These are phyloP conservation scores for Parnassius smintheus DNA, from an alignment of 2,888 invertebrate species.

Conservation along the genomic window DNA sequence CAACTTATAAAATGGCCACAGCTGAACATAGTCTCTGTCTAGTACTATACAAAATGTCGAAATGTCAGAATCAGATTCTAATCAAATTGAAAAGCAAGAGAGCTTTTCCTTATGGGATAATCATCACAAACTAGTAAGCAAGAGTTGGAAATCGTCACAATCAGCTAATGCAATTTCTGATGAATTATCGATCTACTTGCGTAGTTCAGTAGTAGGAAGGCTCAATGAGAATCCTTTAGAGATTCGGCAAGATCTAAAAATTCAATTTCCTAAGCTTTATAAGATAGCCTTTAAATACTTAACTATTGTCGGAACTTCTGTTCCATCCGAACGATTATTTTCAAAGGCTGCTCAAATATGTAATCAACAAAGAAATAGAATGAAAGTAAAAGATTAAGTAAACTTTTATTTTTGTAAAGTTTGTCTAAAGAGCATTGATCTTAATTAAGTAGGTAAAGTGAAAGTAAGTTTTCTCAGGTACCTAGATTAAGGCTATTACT, in stretches of 20 bases:
- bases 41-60: background rate
- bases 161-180: background rate
- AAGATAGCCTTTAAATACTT: background rate
- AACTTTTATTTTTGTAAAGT: too few relatives aligned
- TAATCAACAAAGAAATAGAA: background rate
- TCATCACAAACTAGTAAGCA: slow-evolving; percentile 5
- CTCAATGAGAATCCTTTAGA: slow-evolving; percentile 6
- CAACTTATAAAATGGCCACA: too few relatives aligned
- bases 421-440: too few relatives aligned
- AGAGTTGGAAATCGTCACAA: slow-evolving; percentile 2
- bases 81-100: background rate
- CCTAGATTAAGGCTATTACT: too few relatives aligned
- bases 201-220: background rate
- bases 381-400: too few relatives aligned
- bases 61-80: background rate
- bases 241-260: slow-evolving; percentile 6
- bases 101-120: background rate
- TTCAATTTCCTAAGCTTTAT: slow-evolving; percentile 1
- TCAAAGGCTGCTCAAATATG: too few relatives aligned
- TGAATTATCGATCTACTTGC: slow-evolving; percentile 4
- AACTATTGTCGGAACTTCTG: too few relatives aligned
- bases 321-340: too few relatives aligned
- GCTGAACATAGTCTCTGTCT: too few relatives aligned
- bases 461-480: too few relatives aligned
- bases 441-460: too few relatives aligned